phyloP scores from a whole-genome alignment of 2,113 vertebrate genomes.

The Notothenia rossii region DNA sequence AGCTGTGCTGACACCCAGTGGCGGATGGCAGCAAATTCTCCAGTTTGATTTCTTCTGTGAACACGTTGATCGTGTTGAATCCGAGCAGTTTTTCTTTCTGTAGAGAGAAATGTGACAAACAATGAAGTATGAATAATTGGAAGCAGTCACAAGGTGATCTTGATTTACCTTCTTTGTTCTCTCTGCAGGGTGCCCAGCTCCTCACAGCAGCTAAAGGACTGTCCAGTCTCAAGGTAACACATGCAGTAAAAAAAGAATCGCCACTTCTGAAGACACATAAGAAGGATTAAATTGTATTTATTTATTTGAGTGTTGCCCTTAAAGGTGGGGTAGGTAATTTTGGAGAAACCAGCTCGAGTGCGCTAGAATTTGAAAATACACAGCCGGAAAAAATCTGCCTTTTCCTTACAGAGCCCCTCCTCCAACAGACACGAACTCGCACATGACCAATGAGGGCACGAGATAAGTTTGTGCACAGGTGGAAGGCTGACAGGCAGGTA shows the following conservation, averaged over 20 bases:
- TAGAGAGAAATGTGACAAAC: background rate
- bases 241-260: accelerated
- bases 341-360: no score
- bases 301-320: background rate
- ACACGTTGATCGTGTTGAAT: background rate
- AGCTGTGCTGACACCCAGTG: conserved; percentile 28
- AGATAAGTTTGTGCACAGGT: no score
- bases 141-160: background rate
- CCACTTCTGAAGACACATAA: background rate
- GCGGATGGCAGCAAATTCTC: background rate
- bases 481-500: no score
- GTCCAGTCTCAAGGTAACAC: conserved; percentile 95
- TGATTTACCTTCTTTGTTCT: background rate
- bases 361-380: no score
- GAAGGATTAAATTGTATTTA: background rate
- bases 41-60: background rate
- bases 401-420: no score
- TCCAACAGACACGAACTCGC: no score
- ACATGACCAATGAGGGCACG: no score
- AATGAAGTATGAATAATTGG: background rate
- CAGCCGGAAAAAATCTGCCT: no score
- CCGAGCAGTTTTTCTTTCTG: background rate
- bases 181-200: conserved; percentile 91
- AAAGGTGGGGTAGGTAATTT: no score
- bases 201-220: conserved; percentile 97